Percentiles rank a stretch among this genome's conserved stretches.
These are phyloP conservation scores for Elysia crispata DNA, from an alignment of 2,888 invertebrate genomes.

Conservation along the genomic window DNA sequence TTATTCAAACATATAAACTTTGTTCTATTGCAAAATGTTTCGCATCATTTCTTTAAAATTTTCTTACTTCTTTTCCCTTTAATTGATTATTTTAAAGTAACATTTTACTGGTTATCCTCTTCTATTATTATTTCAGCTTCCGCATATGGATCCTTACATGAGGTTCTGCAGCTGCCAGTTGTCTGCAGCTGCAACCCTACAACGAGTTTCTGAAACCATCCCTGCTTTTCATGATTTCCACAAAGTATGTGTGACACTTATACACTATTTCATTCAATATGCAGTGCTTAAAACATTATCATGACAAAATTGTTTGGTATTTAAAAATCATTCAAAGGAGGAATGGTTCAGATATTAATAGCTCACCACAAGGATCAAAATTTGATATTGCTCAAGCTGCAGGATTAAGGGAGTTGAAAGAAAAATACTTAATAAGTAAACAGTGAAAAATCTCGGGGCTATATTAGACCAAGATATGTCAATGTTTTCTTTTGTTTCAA, in stretches of 20 bases:
- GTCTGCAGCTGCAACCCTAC: conserved; percentile 84
- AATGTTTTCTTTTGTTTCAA: no score
- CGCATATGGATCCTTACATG: conserved; percentile 85
- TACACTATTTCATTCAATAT: no score
- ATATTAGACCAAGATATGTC: no score
- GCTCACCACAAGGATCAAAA: no score
- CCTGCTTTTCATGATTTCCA: conserved; percentile 82
- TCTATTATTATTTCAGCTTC: conserved; percentile 80
- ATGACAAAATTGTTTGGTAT: background rate
- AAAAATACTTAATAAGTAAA: no score
- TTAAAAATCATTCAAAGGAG: no score
- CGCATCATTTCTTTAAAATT: background rate
- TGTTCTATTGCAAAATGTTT: no score
- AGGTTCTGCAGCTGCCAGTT: conserved; percentile 87
- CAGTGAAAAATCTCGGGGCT: no score
- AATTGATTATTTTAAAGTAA: conserved; percentile 6
- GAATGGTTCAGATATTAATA: no score
- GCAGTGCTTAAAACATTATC: background rate
- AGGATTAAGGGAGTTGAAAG: no score
- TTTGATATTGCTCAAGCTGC: no score
- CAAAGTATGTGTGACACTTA: conserved; percentile 62
- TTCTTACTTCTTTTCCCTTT: background rate
- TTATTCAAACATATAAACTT: no score
- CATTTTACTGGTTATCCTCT: background rate
- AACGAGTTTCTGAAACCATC: conserved; percentile 82